Percentiles rank a stretch among this genome's conserved stretches.
Conservation (phyloP, 1,140 invertebrate species). For the Cataglyphis hispanica region DNA sequence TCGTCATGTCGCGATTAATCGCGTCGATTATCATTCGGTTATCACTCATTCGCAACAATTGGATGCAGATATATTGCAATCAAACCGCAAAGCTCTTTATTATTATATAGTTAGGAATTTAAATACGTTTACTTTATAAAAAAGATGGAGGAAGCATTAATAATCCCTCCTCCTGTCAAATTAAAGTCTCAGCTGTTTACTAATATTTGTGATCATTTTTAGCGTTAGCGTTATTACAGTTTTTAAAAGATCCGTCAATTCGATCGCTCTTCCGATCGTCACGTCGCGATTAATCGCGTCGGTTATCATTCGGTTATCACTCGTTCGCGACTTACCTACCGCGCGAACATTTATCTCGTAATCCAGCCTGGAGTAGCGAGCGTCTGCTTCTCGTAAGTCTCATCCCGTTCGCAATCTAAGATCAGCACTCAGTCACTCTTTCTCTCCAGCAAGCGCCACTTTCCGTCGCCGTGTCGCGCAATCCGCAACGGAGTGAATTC, state of each 20-base stretch:
- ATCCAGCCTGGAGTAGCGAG: slow-evolving; percentile 40
- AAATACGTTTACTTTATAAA: neutral
- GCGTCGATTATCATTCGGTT: slow-evolving; percentile 26
- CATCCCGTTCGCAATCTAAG: slow-evolving; percentile 51
- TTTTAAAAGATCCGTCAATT: neutral
- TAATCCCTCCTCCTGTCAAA: neutral
- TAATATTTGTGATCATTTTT: neutral
- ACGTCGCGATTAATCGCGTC: slow-evolving; percentile 30
- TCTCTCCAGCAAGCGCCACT: slow-evolving; percentile 16
- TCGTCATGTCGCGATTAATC: slow-evolving; percentile 27
- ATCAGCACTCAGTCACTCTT: slow-evolving; percentile 50
- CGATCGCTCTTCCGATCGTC: slow-evolving; percentile 8
- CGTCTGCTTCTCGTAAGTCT: slow-evolving; percentile 60
- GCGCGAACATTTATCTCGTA: slow-evolving; percentile 60
- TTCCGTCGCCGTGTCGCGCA: slow-evolving; percentile 10
- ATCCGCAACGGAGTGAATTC: slow-evolving; percentile 47
- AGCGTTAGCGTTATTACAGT: neutral
- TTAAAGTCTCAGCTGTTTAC: neutral
- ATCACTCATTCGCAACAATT: slow-evolving; percentile 38
- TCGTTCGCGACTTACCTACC: slow-evolving; percentile 43
- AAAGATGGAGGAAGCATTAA: neutral
- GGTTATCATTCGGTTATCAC: slow-evolving; percentile 43
- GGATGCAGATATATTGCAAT: too few species aligned
- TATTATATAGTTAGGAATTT: too few species aligned
- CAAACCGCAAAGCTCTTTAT: too few species aligned